Conservation (phyloP, 92 coral and sea anemone genomes). For the Anthopleura xanthogrammica region DNA sequence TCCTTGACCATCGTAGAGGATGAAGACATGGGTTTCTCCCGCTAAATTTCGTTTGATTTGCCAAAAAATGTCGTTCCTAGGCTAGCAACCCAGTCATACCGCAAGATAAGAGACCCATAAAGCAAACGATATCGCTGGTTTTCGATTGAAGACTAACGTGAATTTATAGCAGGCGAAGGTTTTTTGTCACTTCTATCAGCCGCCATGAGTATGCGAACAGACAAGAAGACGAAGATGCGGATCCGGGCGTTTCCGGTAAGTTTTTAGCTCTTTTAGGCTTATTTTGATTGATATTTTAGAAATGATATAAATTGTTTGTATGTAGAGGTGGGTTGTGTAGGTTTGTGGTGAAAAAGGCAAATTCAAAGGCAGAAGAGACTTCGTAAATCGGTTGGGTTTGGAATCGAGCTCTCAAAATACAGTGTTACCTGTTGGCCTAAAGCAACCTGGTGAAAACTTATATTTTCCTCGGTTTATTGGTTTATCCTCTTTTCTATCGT, state of each 20-base stretch:
- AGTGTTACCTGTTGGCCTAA: conserved; percentile 20
- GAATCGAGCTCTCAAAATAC: conserved; percentile 16
- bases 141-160: background rate
- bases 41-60: conserved; percentile 14
- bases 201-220: conserved; percentile 85
- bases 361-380: background rate
- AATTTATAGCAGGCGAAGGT: conserved; percentile 26
- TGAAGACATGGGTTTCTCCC: background rate
- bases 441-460: background rate
- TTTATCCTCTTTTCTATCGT: background rate
- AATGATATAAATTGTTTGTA: background rate
- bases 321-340: background rate
- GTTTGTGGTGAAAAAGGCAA: background rate
- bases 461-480: background rate
- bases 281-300: conserved; percentile 12
- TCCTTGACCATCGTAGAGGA: conserved; percentile 22
- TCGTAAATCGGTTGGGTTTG: conserved; percentile 23
- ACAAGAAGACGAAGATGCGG: conserved; percentile 96
- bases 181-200: conserved; percentile 23
- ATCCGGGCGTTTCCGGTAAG: conserved; percentile 98
- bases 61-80: conserved; percentile 23
- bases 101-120: background rate
- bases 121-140: conserved; percentile 10
- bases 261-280: conserved; percentile 25
- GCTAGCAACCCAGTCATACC: background rate